Conservation (phyloP, 1,140 invertebrate species). For the Metaphire vulgaris region DNA sequence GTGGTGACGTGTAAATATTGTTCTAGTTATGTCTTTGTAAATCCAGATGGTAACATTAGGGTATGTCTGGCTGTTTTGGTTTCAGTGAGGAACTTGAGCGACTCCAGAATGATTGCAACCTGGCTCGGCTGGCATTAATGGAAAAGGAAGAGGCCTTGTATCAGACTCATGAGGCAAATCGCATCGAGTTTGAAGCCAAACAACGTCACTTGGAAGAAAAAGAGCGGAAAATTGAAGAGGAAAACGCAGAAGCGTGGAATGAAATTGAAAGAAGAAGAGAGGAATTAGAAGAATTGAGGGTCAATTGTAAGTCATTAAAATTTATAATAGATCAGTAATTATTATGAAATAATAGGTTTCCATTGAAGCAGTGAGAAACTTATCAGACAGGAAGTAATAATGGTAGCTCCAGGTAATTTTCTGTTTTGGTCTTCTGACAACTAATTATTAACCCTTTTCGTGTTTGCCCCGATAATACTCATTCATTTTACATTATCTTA, state of each 20-base stretch:
- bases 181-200: constrained; percentile 18
- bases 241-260: constrained; percentile 15
- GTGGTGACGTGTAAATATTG: too few species aligned
- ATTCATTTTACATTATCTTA: too few species aligned
- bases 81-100: constrained; percentile 16
- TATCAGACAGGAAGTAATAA: too few species aligned
- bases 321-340: background rate
- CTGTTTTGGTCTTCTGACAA: too few species aligned
- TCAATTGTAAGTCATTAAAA: background rate
- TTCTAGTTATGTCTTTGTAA: too few species aligned
- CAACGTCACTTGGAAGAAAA: constrained; percentile 25
- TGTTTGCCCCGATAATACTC: too few species aligned
- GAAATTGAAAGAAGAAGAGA: background rate
- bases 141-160: constrained; percentile 18
- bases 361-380: too few species aligned
- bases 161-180: constrained; percentile 7
- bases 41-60: too few species aligned
- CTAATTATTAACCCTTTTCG: too few species aligned
- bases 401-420: too few species aligned
- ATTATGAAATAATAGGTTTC: too few species aligned
- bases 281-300: background rate
- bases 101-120: background rate
- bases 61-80: too few species aligned
- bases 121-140: background rate
- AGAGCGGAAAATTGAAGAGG: constrained; percentile 26